Evolutionary conservation across 2,888 invertebrate species (phyloP).

Genomic region (Eudemis profundana): DNA sequence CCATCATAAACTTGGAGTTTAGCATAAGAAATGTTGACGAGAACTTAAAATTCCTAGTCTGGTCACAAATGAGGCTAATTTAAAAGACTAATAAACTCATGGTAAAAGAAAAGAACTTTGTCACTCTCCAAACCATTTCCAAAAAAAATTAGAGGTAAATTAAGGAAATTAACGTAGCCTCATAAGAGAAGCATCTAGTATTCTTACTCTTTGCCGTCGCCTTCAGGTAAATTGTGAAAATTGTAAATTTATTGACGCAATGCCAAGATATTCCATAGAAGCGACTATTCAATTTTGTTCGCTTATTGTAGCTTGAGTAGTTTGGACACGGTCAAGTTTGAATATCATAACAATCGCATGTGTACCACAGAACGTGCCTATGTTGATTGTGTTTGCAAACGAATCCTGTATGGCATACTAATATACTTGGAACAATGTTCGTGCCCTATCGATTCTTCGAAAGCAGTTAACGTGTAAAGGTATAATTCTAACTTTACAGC

Average conservation of each 20-base stretch:
- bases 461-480: conserved; percentile 50
- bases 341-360: conserved; percentile 63
- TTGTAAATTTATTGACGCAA: conserved; percentile 53
- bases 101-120: no score
- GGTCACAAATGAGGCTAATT: no score
- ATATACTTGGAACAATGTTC: conserved; percentile 62
- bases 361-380: conserved; percentile 39
- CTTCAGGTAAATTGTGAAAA: conserved; percentile 62
- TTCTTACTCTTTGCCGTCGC: conserved; percentile 56
- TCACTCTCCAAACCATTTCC: no score
- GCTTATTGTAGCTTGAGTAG: conserved; percentile 56
- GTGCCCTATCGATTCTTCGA: conserved; percentile 70
- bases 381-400: conserved; percentile 45
- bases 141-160: no score
- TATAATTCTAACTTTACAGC: conserved; percentile 46
- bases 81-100: no score
- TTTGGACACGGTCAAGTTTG: conserved; percentile 79
- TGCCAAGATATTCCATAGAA: conserved; percentile 56
- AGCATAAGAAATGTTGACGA: no score
- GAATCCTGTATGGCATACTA: conserved; percentile 64
- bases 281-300: conserved; percentile 60
- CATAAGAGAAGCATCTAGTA: background rate
- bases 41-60: no score
- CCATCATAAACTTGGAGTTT: no score
- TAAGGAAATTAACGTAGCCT: no score